Evolutionary conservation across 2,797 vertebrate genomes (phyloP).

Genomic region (Pseudochaenichthys georgianus): DNA sequence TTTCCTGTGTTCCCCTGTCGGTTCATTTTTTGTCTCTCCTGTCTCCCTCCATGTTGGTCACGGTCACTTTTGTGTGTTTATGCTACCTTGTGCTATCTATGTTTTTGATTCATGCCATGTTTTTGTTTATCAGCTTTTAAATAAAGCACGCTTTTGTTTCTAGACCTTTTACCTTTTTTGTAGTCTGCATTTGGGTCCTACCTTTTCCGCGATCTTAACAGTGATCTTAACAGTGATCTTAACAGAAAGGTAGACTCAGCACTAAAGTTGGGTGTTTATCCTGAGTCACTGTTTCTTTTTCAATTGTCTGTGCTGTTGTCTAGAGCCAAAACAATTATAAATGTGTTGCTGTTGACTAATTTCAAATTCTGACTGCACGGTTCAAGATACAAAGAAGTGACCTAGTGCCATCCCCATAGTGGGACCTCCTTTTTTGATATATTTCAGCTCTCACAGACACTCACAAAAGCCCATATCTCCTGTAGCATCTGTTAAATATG

Average conservation of each 20-base stretch:
- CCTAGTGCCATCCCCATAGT: neutral
- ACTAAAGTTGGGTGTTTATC: conserved; percentile 19
- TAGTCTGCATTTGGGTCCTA: too few relatives aligned
- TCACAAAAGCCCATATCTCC: conserved; percentile 11
- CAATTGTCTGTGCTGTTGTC: neutral
- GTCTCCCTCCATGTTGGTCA: too few relatives aligned
- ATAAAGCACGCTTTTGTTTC: too few relatives aligned
- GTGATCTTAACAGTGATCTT: too few relatives aligned
- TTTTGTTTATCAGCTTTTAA: too few relatives aligned
- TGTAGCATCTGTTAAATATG: neutral
- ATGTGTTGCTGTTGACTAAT: conserved; percentile 15
- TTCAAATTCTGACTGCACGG: neutral
- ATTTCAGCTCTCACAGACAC: conserved; percentile 8
- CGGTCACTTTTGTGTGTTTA: too few relatives aligned
- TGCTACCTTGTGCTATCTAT: too few relatives aligned
- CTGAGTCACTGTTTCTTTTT: conserved; percentile 6
- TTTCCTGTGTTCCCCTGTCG: too few relatives aligned
- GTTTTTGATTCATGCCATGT: too few relatives aligned
- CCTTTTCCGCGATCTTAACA: too few relatives aligned
- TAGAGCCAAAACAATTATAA: conserved; percentile 18
- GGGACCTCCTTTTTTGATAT: neutral
- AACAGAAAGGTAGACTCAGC: conserved; percentile 5
- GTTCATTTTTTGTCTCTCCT: too few relatives aligned
- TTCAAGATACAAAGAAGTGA: conserved; percentile 3
- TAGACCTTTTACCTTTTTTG: too few relatives aligned